phyloP scores from a whole-genome alignment of 2,888 invertebrate genomes.

The Spodoptera exigua region DNA sequence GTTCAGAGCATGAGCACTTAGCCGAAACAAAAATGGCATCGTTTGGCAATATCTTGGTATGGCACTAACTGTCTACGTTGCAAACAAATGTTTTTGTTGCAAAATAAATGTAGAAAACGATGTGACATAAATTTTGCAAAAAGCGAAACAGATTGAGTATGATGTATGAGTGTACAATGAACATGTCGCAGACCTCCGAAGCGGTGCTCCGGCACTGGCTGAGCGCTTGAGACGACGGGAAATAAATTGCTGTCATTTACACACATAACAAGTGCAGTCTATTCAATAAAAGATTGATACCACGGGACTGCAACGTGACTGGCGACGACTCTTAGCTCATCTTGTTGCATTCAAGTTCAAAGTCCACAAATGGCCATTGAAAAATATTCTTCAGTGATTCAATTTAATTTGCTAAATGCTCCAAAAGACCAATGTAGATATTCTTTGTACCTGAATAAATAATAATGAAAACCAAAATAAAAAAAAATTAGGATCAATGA shows the following conservation, averaged over 20 bases:
- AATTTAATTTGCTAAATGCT: neutral
- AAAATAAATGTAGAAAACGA: conserved; percentile 22
- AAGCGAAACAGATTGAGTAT: conserved; percentile 57
- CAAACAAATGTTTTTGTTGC: neutral
- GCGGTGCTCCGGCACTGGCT: conserved; percentile 35
- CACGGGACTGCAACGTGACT: conserved; percentile 46
- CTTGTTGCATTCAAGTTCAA: conserved; percentile 18
- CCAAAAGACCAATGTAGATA: too few relatives aligned
- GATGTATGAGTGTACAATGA: conserved; percentile 60
- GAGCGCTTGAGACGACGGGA: conserved; percentile 64
- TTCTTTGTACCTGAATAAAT: too few relatives aligned
- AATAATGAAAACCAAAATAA: conserved; percentile 11
- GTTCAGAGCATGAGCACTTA: too few relatives aligned
- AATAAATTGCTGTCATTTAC: conserved; percentile 78
- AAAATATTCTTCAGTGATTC: neutral
- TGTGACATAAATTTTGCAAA: conserved; percentile 49
- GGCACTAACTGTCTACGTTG: too few relatives aligned
- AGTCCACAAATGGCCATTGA: neutral
- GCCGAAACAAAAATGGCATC: too few relatives aligned
- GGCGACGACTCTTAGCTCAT: conserved; percentile 11
- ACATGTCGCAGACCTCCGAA: conserved; percentile 64
- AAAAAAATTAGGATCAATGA: too few relatives aligned
- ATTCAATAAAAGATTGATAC: conserved; percentile 63
- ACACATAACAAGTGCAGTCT: conserved; percentile 60
- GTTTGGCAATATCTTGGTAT: too few relatives aligned